Evolutionary conservation across 30 jellyfish, hydroid and myxozoan species (phyloP).

Genomic region (Aurelia aurita complex sp. Pacific): DNA sequence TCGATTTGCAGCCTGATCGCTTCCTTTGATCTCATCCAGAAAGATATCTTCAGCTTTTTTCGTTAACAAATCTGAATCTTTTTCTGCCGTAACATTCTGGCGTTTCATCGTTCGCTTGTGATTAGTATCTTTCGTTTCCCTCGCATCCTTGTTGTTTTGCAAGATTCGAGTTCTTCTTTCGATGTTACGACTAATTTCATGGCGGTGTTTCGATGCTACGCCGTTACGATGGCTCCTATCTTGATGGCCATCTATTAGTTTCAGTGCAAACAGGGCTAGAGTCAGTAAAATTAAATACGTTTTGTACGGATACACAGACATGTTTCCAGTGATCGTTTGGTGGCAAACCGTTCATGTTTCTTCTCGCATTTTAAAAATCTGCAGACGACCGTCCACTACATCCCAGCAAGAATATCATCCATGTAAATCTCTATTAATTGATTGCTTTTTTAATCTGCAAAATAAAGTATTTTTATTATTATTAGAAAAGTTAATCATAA

Average conservation of each 20-base stretch:
- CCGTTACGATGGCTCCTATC: too few relatives aligned
- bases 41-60: constrained; percentile 46
- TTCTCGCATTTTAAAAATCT: too few relatives aligned
- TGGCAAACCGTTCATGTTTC: too few relatives aligned
- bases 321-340: too few relatives aligned
- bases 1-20: constrained; percentile 65
- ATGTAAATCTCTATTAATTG: too few relatives aligned
- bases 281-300: too few relatives aligned
- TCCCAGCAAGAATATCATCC: too few relatives aligned
- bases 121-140: not conserved
- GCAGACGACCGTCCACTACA: too few relatives aligned
- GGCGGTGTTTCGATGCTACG: too few relatives aligned
- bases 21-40: constrained; percentile 52
- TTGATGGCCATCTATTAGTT: too few relatives aligned
- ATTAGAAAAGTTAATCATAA: not conserved
- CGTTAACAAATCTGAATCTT: constrained; percentile 16
- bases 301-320: too few relatives aligned
- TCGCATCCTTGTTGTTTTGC: not conserved
- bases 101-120: constrained; percentile 43
- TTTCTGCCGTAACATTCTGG: constrained; percentile 39
- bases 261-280: too few relatives aligned
- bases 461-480: not conserved
- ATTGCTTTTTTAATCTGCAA: not conserved
- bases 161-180: constrained; percentile 14
- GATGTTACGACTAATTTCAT: not conserved